Evolutionary conservation across 2,888 invertebrate species (phyloP).

Genomic region (Scaptomyza flava): DNA sequence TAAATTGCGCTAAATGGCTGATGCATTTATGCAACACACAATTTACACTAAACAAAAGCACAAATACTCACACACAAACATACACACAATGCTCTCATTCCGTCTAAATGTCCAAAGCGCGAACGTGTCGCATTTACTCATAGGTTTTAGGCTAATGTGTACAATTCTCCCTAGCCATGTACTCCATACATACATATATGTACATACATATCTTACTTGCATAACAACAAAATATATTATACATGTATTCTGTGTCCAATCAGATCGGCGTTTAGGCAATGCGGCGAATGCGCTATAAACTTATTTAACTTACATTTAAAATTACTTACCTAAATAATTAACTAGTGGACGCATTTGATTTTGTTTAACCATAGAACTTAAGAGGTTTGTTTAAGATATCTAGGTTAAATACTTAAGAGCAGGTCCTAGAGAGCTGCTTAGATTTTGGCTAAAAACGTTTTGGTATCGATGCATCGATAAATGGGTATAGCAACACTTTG

Average conservation of each 20-base stretch:
- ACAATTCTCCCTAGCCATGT: conserved; percentile 62
- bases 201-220: conserved; percentile 13
- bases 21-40: conserved; percentile 8
- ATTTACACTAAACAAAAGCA: conserved; percentile 9
- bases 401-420: conserved; percentile 65
- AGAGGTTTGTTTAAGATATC: conserved; percentile 56
- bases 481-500: conserved; percentile 19
- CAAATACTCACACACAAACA: conserved; percentile 9
- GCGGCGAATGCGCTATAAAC: conserved; percentile 55
- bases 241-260: conserved; percentile 58
- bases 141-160: conserved; percentile 70
- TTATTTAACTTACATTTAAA: conserved; percentile 5
- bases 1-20: too few relatives aligned
- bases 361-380: conserved; percentile 52
- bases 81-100: conserved; percentile 59
- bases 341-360: conserved; percentile 62
- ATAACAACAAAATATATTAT: conserved; percentile 21
- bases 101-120: conserved; percentile 74
- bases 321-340: conserved; percentile 28
- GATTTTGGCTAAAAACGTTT: conserved; percentile 36
- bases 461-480: conserved; percentile 41
- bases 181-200: conserved; percentile 35
- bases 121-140: conserved; percentile 51
- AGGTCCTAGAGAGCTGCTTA: conserved; percentile 65
- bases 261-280: conserved; percentile 43